Percentiles rank a stretch among this genome's conserved stretches.
phyloP scores from a whole-genome alignment of 2,113 vertebrate species.

The Eurystomus gularis region DNA sequence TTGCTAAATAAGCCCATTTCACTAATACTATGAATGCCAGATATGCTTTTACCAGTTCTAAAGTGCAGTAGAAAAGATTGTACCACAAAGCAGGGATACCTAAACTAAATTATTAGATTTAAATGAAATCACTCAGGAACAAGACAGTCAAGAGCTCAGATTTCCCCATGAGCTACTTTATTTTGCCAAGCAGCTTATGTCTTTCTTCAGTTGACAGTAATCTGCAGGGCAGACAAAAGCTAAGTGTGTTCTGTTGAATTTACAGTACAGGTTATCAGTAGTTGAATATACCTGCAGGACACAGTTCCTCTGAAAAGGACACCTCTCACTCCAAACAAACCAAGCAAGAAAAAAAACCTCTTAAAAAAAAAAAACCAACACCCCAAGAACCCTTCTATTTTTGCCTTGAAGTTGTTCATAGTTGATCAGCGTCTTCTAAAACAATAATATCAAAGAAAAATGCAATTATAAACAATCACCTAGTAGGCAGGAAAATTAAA shows the following conservation, averaged over 20 bases:
- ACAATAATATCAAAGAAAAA: neutral
- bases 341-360: neutral
- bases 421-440: neutral
- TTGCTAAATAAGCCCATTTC: neutral
- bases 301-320: neutral
- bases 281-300: neutral
- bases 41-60: neutral
- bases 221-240: neutral
- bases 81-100: neutral
- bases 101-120: neutral
- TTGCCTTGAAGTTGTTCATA: neutral
- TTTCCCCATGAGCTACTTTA: neutral
- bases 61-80: neutral
- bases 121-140: neutral
- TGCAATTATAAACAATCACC: neutral
- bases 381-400: neutral
- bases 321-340: fast-evolving
- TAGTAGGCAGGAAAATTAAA: neutral
- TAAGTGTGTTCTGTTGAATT: neutral
- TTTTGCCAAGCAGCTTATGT: neutral
- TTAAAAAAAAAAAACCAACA: neutral
- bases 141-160: neutral
- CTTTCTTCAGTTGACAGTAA: neutral
- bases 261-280: neutral
- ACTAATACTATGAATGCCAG: neutral